phyloP scores from a whole-genome alignment of 1,140 invertebrate genomes.

The Hirudo medicinalis region DNA sequence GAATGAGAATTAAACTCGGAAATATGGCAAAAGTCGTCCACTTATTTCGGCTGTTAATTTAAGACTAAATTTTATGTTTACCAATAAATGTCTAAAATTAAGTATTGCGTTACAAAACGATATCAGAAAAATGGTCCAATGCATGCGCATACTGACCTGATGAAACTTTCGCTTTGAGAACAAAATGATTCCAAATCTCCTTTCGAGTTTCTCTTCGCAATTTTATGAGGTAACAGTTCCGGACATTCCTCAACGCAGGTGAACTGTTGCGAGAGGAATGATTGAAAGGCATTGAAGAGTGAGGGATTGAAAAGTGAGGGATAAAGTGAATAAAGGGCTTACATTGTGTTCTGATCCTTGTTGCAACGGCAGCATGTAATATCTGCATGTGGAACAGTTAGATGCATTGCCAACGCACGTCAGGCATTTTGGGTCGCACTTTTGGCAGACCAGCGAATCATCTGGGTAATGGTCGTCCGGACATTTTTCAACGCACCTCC shows the following conservation, averaged over 20 bases:
- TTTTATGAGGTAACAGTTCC: background rate
- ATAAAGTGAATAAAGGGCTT: too few relatives aligned
- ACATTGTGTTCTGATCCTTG: background rate
- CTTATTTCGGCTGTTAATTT: too few relatives aligned
- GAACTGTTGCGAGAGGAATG: background rate
- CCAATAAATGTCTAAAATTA: too few relatives aligned
- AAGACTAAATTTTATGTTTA: too few relatives aligned
- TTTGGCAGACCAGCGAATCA: constrained; percentile 52
- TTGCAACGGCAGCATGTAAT: constrained; percentile 55
- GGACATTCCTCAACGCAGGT: constrained; percentile 7
- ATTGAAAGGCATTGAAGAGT: background rate
- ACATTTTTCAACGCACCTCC: constrained; percentile 23
- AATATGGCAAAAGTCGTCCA: too few relatives aligned
- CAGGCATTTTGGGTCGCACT: constrained; percentile 80
- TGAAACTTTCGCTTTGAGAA: too few relatives aligned
- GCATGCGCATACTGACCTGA: too few relatives aligned
- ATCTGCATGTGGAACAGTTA: constrained; percentile 69
- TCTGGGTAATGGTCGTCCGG: constrained; percentile 39
- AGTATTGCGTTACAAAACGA: too few relatives aligned
- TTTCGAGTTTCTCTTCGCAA: background rate
- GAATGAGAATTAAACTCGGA: too few relatives aligned
- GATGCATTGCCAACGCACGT: constrained; percentile 59
- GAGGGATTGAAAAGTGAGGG: background rate
- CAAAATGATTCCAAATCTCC: too few relatives aligned
- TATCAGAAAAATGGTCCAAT: too few relatives aligned